Evolutionary conservation across 2,113 vertebrate species (phyloP).

Genomic region (Meles meles): DNA sequence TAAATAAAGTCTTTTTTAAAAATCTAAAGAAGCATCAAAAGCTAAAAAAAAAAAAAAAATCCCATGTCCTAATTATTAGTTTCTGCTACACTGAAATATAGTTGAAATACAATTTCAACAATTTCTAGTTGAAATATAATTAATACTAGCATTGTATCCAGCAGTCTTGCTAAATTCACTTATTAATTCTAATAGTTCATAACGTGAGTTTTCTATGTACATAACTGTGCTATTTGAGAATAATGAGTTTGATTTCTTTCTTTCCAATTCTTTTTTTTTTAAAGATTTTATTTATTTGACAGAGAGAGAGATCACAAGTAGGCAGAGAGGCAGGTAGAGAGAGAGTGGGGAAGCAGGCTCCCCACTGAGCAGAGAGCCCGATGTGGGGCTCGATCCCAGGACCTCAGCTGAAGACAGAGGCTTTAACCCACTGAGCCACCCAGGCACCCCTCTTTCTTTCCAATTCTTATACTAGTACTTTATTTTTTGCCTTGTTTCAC

Average conservation of each 20-base stretch:
- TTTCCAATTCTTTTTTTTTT: neutral
- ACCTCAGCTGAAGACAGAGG: too few species aligned
- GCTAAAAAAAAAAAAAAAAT: neutral
- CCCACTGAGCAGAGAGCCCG: too few species aligned
- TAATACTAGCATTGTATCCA: neutral
- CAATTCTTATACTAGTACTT: neutral
- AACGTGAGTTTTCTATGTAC: neutral
- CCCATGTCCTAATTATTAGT: neutral
- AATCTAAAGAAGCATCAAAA: neutral
- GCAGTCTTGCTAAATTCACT: neutral
- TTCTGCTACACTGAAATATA: neutral
- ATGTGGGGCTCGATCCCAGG: too few species aligned
- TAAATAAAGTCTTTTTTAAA: neutral
- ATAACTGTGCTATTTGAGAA: neutral
- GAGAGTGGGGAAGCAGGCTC: too few species aligned
- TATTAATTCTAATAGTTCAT: neutral
- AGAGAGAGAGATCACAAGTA: too few species aligned
- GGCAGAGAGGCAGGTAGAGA: too few species aligned
- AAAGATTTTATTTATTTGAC: too few species aligned
- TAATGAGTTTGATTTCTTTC: neutral
- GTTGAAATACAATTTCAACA: neutral
- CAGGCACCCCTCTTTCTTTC: neutral
- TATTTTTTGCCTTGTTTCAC: neutral
- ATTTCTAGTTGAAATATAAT: neutral
- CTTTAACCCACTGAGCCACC: too few species aligned